Evolutionary conservation across 1,140 invertebrate genomes (phyloP), one percentile per base, ranked within the genome.

Genomic region (Dinothrombium tinctorium): DNA sequence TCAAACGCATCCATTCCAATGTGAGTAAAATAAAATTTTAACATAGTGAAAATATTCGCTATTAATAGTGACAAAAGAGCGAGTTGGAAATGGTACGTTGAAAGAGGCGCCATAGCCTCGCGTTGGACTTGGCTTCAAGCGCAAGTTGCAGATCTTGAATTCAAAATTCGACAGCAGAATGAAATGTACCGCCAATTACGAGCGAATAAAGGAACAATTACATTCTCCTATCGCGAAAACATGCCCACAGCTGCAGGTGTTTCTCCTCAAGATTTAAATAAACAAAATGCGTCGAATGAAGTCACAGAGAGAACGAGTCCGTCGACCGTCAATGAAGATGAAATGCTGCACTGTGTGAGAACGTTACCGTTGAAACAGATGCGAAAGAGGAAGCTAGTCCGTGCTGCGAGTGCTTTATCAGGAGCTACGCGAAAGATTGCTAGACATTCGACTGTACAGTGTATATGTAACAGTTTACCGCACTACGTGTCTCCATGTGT

Each of bases 51-150:
- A 9, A 33, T 33, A n/a, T 15, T 31, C 0, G 1, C 21, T 35
- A 2, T 24, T 37, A 25, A 4, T 26, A 46, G 42, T 11, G 11
- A 37, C 15, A 77, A 76, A 52, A 62, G 81, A 46, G 76, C 81
- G 12, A 66, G 73, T 17, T 90, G 80, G 79, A 71, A 73, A 43
- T 90, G 78, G 68, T 70, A 74, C 39, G 65, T 68, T 41, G 72
- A 80, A 40, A 65, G 84, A 35, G 75, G 80, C 6, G 67, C 69
- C 12, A 70, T 90, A 17, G 82, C 77, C 3, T 68, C 76, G 3
- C 67, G 79, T 33, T 90, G 83, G 80, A 77, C 75, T 8, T 92
- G 82, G 83, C 59, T 92, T 11, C 75, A 83, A 49, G 74, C 79
- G 6, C 83, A 90, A 59, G 73, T 92, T 14, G 73, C 78, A 25